phyloP scores from a whole-genome alignment of 1,140 invertebrate species.

The Magallana gigas region DNA sequence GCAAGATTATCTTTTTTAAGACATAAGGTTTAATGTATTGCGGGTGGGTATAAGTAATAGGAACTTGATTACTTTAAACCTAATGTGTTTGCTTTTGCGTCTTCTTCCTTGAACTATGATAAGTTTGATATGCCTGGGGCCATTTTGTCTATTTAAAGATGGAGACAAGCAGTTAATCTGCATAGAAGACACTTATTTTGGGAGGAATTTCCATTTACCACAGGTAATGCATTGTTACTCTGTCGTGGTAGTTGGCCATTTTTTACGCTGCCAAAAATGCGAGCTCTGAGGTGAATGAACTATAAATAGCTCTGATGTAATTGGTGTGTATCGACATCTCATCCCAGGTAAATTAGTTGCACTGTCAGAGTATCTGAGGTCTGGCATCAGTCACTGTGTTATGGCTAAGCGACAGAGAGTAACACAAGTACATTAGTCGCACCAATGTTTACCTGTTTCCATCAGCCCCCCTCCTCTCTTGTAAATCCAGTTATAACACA shows the following conservation, averaged over 20 bases:
- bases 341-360: conserved; percentile 4
- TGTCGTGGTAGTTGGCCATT: not conserved
- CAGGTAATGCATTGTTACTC: conserved; percentile 21
- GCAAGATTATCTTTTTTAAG: not conserved
- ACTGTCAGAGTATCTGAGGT: conserved; percentile 19
- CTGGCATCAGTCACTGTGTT: conserved; percentile 32
- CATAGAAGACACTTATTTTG: conserved; percentile 14
- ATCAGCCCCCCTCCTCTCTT: not conserved
- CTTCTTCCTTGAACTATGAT: not conserved
- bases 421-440: conserved; percentile 25
- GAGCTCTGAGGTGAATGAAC: not conserved
- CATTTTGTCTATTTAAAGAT: not conserved
- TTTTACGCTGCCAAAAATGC: not conserved
- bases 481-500: not conserved
- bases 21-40: not conserved
- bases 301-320: conserved; percentile 19
- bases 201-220: not conserved
- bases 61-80: not conserved
- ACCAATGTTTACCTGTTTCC: not conserved
- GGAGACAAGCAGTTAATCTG: not conserved
- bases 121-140: not conserved
- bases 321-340: not conserved
- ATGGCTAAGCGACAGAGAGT: not conserved
- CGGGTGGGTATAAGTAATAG: not conserved
- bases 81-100: not conserved